Percentiles rank a stretch among this genome's conserved stretches.
Evolutionary conservation across 2,797 vertebrate species (phyloP).

Genomic region (Mus minutoides): DNA sequence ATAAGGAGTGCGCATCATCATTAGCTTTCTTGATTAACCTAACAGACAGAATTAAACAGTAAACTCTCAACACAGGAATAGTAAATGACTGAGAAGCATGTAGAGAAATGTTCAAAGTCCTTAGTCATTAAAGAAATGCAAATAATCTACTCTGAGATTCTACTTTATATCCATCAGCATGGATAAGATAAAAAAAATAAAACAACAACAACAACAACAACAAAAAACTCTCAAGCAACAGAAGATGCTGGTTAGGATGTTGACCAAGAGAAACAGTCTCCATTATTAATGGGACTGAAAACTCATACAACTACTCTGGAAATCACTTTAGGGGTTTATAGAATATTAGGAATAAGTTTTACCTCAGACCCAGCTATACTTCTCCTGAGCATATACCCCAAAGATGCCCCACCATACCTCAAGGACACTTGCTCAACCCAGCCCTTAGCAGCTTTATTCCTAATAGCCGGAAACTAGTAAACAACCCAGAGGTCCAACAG

Average conservation of each 20-base stretch:
- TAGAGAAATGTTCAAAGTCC: background rate
- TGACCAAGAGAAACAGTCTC: background rate
- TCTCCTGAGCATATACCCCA: background rate
- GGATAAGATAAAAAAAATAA: background rate
- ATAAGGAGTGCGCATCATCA: background rate
- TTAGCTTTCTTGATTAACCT: background rate
- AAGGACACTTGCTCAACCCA: background rate
- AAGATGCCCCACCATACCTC: background rate
- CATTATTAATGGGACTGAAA: background rate
- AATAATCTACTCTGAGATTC: background rate
- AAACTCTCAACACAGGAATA: background rate
- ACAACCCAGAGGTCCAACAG: background rate
- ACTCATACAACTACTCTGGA: background rate
- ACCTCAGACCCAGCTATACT: background rate
- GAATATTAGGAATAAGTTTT: background rate
- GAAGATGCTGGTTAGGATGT: background rate
- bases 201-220: background rate
- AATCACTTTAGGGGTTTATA: background rate
- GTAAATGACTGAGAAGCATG: background rate
- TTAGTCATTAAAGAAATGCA: background rate
- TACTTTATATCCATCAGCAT: background rate
- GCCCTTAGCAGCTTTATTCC: background rate
- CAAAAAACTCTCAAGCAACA: background rate
- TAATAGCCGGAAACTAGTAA: background rate
- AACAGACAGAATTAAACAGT: background rate